Evolutionary conservation across 1,140 invertebrate genomes (phyloP).

Genomic region (Pectinophora gossypiella): DNA sequence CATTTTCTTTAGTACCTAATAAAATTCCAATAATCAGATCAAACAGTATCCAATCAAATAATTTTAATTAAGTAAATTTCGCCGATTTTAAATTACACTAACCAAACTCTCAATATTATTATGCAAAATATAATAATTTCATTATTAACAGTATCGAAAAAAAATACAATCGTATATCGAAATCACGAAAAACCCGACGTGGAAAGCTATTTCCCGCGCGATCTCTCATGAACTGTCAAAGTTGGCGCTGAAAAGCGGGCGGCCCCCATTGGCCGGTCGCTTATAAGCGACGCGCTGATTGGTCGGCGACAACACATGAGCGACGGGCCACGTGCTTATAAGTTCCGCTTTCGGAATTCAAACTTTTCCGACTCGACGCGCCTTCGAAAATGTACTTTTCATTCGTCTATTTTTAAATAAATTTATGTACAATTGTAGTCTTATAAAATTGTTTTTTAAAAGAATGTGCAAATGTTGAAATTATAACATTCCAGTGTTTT

Average conservation of each 20-base stretch:
- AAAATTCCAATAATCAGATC: no score
- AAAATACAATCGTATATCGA: no score
- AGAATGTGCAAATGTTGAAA: neutral
- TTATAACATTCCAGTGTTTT: neutral
- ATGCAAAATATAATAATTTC: no score
- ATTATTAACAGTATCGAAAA: no score
- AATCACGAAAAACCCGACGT: no score
- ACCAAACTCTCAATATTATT: no score
- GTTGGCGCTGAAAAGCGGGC: conserved; percentile 51
- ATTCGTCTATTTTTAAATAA: neutral
- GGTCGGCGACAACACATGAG: conserved; percentile 54
- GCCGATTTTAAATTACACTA: no score
- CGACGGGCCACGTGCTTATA: conserved; percentile 66
- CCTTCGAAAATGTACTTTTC: neutral
- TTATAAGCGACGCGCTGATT: conserved; percentile 65
- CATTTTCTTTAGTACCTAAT: no score
- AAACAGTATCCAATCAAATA: no score
- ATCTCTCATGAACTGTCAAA: conserved; percentile 62
- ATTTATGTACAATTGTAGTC: no score
- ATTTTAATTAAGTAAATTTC: no score
- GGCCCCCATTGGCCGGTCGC: conserved; percentile 57
- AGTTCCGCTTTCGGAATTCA: conserved; percentile 47
- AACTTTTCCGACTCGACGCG: conserved; percentile 33
- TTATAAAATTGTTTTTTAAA: neutral
- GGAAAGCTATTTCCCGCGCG: conserved; percentile 18